Base-by-base conservation (phyloP, 2,888 invertebrate species). In the Eupithecia exiguata region DNA sequence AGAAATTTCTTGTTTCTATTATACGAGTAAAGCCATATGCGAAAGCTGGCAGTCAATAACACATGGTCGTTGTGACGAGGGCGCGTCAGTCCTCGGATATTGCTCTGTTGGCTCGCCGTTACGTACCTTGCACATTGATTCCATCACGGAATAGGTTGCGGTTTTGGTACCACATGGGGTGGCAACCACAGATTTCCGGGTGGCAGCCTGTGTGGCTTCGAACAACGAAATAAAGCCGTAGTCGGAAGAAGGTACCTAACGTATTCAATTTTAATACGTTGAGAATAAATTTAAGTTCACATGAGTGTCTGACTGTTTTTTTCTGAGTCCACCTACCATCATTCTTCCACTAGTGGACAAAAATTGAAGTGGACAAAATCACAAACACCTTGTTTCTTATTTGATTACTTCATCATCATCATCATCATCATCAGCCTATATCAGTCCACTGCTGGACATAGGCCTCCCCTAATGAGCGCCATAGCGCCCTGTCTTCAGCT, bases 31-130 rank as follows among this genome's bases (percentile, higher is more conserved):
- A 61, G 61, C 30, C 30, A 30, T 30, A 30, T 30, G 61, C 61
- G 30, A 30, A 12, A 61, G 61, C 61, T 30, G 30, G 61, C 35
- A 69, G 66, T 43, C 72, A 63, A 69, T 71, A 49, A 65, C 65
- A 65, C 53, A 66, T 65, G 69, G 43, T 61, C 21, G 73, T 67
- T 74, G 12, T 67, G 74, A 70, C 67, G 61, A 70, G 46, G 63
- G 35, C 36, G 62, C 68, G 35, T 16, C 30, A 25, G 53, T 69
- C 35, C 38, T 38, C n/a, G 62, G 67, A 70, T 70, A 70, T 74
- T 70, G 67, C 74, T 46, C 46, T 36, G 70, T 30, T 74, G 63
- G 40, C 63, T 63, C n/a, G 70, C 14, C 5, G 49, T 69, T 70
- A 73, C 25, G 61, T 67, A 3, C 53, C 53, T 40, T 72, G 65